A percentile compares a stretch with the other conserved stretches of the same genome.
Evolutionary conservation across 2,888 invertebrate genomes (phyloP).

Genomic region (Stenodera caucasica): DNA sequence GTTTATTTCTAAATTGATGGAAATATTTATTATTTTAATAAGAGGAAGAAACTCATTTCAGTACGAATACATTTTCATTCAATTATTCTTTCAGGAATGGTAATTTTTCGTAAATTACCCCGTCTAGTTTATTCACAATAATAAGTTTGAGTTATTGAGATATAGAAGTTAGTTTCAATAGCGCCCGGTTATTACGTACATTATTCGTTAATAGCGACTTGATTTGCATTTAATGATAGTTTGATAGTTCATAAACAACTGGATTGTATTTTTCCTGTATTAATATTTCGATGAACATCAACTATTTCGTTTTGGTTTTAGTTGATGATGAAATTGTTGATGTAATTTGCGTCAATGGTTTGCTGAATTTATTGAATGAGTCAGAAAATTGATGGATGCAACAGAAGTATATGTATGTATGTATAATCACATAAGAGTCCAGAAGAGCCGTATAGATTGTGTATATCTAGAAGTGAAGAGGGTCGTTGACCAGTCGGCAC

Average conservation of each 20-base stretch:
- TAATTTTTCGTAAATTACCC: not conserved
- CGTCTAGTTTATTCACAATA: too few species aligned
- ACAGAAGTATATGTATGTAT: slow-evolving; percentile 11
- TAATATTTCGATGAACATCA: too few species aligned
- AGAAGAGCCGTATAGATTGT: slow-evolving; percentile 13
- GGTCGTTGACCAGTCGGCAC: slow-evolving; percentile 43
- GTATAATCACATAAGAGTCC: slow-evolving; percentile 13
- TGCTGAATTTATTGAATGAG: slow-evolving; percentile 20
- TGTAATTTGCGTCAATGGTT: not conserved
- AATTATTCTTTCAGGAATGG: not conserved
- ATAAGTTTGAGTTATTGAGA: too few species aligned
- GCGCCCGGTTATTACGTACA: too few species aligned
- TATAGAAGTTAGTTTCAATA: too few species aligned
- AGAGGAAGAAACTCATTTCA: not conserved
- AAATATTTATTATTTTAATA: not conserved
- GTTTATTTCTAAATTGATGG: not conserved
- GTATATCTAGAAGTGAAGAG: not conserved
- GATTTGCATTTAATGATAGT: too few species aligned
- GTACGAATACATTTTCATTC: not conserved
- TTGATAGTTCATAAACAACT: too few species aligned
- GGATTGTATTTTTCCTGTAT: too few species aligned
- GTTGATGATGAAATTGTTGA: slow-evolving; percentile 4
- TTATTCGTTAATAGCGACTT: too few species aligned
- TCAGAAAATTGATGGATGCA: slow-evolving; percentile 19
- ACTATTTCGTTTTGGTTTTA: not conserved